Base-by-base conservation (phyloP, 2,888 invertebrate genomes). In the Epiperipatus broadwayi region DNA sequence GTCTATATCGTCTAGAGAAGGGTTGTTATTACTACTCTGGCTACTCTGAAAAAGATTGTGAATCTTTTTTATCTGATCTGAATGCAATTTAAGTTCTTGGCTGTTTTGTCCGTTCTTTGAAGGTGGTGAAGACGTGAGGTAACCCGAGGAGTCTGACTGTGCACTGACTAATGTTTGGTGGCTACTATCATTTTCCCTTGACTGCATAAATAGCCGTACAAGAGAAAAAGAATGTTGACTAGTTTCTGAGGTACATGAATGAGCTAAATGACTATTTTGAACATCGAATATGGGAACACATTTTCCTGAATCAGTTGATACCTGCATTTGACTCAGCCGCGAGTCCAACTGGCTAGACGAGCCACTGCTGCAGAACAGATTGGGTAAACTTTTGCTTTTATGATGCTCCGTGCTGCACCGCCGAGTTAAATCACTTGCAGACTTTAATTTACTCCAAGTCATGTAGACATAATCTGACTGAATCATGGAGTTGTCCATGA, bases 391-490 rank as follows among this genome's bases (percentile, higher is more conserved):
- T 28, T 46, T 46, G 36, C 49, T 48, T 37, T 49, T 48, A 19
- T 56, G 35, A 51, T 44, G 43, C 51, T 51, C 18, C 50, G 41
- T n/a, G 21, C 48, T 52, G 21, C 75, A 49, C 74, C 73, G 47
- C 76, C 78, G 41, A 78, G 77, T 38, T 78, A 77, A 63, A 44
- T 42, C 41, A 21, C 37, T 36, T 21, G 37, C 37, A n/a, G 42
- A 36, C 38, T 43, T 77, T 53, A 81, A 65, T 58, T 80, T 80
- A 61, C 80, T 79, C 78, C 81, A 81, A 31, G 83, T 80, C 47
- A 81, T 83, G 61, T 79, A 76, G 49, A 78, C 78, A 52, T 79
- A 77, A 60, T 83, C 83, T 42, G 83, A 83, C 56, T 76, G 75
- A 44, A 78, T 78, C 81, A 84, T 81, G 49, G 78, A 77, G 46